phyloP scores from a whole-genome alignment of 2,888 invertebrate species.

The Plusia festucae region DNA sequence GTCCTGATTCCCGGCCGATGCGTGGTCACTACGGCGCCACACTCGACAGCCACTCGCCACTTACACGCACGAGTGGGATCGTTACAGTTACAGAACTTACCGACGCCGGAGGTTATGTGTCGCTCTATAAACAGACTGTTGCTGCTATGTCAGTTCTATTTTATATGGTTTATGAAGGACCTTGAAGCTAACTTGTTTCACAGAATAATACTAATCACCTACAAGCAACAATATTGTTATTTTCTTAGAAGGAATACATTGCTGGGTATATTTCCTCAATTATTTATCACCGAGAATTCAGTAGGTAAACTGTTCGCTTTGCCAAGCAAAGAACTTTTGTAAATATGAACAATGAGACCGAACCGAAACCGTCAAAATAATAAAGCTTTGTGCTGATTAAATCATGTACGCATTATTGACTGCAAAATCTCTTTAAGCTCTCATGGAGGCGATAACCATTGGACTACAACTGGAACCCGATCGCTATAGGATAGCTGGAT shows the following conservation, averaged over 20 bases:
- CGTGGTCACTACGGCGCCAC: not conserved
- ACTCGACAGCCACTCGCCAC: not conserved
- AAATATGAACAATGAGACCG: not conserved
- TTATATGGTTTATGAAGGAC: not conserved
- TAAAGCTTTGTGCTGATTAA: not conserved
- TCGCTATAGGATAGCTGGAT: no score
- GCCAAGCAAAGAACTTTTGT: not conserved
- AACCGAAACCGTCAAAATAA: not conserved
- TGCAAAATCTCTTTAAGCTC: not conserved
- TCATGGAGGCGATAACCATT: no score
- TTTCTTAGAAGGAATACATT: not conserved
- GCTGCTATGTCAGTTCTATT: not conserved
- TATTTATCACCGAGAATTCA: not conserved
- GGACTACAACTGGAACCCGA: no score
- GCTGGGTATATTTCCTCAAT: not conserved
- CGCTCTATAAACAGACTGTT: constrained; percentile 2
- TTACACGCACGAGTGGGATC: not conserved
- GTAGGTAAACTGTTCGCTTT: not conserved
- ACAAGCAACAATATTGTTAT: not conserved
- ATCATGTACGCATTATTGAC: not conserved
- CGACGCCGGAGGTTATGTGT: constrained; percentile 1
- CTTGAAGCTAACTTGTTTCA: no score
- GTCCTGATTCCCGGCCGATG: not conserved
- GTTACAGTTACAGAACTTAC: constrained; percentile 2
- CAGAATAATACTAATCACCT: no score